These are phyloP conservation scores for Oriolus oriolus DNA, from an alignment of 2,113 vertebrate genomes.

Conservation along the genomic window DNA sequence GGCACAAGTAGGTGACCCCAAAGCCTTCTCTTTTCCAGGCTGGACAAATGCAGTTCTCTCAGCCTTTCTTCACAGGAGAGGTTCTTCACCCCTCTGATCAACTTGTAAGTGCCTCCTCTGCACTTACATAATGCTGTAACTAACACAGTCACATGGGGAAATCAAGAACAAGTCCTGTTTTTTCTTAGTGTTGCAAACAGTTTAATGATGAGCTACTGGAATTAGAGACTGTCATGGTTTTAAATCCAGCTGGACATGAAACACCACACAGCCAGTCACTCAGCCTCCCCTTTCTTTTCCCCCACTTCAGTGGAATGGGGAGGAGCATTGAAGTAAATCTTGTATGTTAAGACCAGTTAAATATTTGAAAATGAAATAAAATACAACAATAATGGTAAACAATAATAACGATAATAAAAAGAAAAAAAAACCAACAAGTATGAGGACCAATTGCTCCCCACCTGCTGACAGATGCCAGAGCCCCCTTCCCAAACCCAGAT, in stretches of 20 bases:
- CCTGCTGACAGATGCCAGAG: not conserved
- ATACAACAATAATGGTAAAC: not conserved
- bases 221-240: not conserved
- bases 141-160: not conserved
- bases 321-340: not conserved
- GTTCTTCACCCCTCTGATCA: not conserved
- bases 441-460: not conserved
- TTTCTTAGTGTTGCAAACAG: not conserved
- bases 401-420: not conserved
- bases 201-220: not conserved
- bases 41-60: not conserved
- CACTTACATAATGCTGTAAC: not conserved
- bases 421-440: rapidly evolving
- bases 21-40: not conserved
- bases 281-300: rapidly evolving
- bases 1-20: not conserved
- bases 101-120: not conserved
- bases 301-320: not conserved
- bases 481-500: not conserved
- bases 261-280: rapidly evolving
- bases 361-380: not conserved
- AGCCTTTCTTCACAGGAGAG: not conserved
- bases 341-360: not conserved
- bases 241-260: not conserved
- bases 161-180: not conserved